Conservation (phyloP, 2,797 vertebrate genomes). For the Clarias fuscus region DNA sequence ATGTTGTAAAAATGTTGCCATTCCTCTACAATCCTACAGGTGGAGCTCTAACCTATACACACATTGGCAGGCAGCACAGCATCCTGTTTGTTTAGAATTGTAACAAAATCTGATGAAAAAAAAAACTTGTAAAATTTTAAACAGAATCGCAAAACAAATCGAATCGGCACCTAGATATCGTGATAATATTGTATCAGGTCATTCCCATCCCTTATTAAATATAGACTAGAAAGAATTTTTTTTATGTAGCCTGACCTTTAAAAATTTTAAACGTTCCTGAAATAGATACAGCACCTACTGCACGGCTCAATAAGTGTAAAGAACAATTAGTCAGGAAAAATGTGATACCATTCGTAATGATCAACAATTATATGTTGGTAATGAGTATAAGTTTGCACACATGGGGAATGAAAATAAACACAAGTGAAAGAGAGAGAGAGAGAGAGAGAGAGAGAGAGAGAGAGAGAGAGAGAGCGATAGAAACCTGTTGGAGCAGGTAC, state of each 20-base stretch:
- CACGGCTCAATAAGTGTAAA: not conserved
- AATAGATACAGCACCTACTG: not conserved
- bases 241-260: not conserved
- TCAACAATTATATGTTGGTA: conserved; percentile 7
- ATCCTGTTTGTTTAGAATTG: no score
- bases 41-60: no score
- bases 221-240: not conserved
- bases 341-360: not conserved
- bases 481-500: conserved; percentile 29
- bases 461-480: not conserved
- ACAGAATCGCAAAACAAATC: no score
- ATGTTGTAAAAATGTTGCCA: no score
- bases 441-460: not conserved
- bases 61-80: no score
- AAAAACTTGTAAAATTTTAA: no score
- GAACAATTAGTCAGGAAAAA: not conserved
- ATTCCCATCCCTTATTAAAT: no score
- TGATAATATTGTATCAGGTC: no score
- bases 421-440: not conserved
- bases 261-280: not conserved
- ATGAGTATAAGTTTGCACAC: conserved; percentile 3
- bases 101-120: no score
- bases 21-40: no score
- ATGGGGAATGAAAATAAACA: conserved; percentile 4
- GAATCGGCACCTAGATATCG: no score